A percentile compares a stretch with the other conserved stretches of the same genome.
phyloP scores from a whole-genome alignment of 2,113 vertebrate genomes.

The Bolborhynchus lineola region DNA sequence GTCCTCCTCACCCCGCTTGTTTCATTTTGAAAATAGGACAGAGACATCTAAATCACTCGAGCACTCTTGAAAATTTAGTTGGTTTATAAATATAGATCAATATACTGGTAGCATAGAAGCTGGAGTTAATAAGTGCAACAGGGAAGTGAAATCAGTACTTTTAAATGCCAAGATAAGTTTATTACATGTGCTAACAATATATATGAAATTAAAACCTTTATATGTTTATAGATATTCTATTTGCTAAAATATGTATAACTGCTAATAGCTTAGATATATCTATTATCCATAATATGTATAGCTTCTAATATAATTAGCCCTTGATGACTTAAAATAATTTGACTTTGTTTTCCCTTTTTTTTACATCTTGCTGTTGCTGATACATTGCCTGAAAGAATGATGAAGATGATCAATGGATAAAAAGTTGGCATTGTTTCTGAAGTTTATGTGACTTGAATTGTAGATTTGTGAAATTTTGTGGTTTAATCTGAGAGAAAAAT shows the following conservation, averaged over 20 bases:
- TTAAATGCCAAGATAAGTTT: neutral
- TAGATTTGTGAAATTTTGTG: neutral
- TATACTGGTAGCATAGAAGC: neutral
- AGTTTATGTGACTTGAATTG: neutral
- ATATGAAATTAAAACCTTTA: neutral
- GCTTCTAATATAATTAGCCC: neutral
- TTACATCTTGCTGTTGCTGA: rapidly evolving
- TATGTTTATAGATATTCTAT: neutral
- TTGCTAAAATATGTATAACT: neutral
- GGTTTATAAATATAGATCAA: neutral
- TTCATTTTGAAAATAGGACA: neutral
- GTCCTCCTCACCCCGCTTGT: neutral
- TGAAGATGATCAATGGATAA: neutral
- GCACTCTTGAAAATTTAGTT: neutral
- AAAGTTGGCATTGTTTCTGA: neutral
- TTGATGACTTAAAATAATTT: neutral
- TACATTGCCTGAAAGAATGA: neutral
- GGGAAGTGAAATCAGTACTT: neutral
- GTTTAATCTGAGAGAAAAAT: neutral
- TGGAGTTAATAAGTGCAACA: neutral
- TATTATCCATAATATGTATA: neutral
- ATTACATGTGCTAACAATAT: neutral
- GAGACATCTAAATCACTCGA: neutral
- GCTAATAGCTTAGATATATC: neutral
- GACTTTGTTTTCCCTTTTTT: neutral